These are phyloP conservation scores for Hydrophis major DNA, from an alignment of 2,797 vertebrate species.

Conservation along the genomic window DNA sequence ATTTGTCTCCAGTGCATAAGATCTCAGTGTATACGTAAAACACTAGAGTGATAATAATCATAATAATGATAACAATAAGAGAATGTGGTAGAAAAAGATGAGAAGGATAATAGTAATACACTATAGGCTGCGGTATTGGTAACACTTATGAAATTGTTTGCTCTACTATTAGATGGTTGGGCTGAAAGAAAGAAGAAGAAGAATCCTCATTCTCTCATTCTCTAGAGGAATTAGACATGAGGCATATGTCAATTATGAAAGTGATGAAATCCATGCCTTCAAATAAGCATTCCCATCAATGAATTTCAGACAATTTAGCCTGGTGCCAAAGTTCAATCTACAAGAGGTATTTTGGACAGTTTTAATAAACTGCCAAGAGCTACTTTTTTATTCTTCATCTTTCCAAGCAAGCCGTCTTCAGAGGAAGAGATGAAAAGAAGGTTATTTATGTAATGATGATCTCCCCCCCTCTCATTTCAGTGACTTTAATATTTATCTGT, in stretches of 20 bases:
- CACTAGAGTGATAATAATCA: background rate
- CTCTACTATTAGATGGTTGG: background rate
- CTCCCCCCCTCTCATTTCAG: background rate
- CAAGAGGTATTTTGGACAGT: background rate
- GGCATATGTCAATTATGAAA: background rate
- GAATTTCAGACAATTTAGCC: background rate
- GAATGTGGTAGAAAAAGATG: background rate
- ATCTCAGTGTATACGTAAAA: background rate
- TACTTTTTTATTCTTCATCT: background rate
- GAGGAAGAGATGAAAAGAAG: background rate
- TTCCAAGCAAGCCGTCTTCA: background rate
- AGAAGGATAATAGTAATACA: background rate
- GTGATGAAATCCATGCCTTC: background rate
- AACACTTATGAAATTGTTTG: background rate
- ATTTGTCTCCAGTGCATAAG: background rate
- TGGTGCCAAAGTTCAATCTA: background rate
- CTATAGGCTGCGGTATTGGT: background rate
- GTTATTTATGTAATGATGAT: background rate
- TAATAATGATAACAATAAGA: background rate
- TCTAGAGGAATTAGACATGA: background rate
- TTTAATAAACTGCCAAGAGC: background rate
- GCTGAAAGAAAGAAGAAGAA: background rate
- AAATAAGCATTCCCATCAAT: background rate
- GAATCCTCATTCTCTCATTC: background rate
- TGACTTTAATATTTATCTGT: slow-evolving; percentile 8